A percentile compares a stretch with the other conserved stretches of the same genome.
Conservation (phyloP, 2,888 invertebrate genomes). For the Esperia sulphurella region DNA sequence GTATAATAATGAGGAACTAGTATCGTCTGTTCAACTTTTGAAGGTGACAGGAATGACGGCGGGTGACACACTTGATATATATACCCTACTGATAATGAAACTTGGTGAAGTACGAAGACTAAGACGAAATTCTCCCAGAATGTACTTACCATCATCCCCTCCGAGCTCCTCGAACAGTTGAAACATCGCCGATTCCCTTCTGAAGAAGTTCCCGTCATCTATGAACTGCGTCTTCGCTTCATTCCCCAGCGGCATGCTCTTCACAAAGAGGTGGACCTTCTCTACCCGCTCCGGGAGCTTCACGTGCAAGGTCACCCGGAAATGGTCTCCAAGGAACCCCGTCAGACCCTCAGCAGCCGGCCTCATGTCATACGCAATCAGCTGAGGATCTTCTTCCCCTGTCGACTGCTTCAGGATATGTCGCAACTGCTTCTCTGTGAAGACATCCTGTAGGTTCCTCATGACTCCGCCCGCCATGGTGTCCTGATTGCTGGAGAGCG, state of each 20-base stretch:
- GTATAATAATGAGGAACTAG: too few relatives aligned
- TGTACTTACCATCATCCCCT: constrained; percentile 20
- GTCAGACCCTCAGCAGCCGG: constrained; percentile 45
- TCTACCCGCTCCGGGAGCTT: constrained; percentile 18
- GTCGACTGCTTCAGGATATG: constrained; percentile 16
- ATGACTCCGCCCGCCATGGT: not conserved
- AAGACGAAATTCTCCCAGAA: too few relatives aligned
- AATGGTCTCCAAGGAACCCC: constrained; percentile 61
- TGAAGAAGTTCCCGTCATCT: constrained; percentile 35
- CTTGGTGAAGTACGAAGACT: too few relatives aligned
- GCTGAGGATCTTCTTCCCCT: constrained; percentile 19
- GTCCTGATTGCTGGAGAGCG: not conserved
- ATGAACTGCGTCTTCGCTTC: constrained; percentile 54
- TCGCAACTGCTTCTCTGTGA: constrained; percentile 13
- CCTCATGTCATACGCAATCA: constrained; percentile 27
- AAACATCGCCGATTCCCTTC: constrained; percentile 50
- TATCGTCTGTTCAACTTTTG: too few relatives aligned
- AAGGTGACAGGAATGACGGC: too few relatives aligned
- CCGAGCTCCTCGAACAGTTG: constrained; percentile 44
- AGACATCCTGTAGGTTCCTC: constrained; percentile 9
- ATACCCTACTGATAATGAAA: too few relatives aligned
- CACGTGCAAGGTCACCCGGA: constrained; percentile 35
- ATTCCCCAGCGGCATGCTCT: constrained; percentile 45
- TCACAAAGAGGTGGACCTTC: constrained; percentile 46
- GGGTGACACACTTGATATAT: too few relatives aligned